Conservation (phyloP, 2,888 invertebrate species). For the Acleris emargana region DNA sequence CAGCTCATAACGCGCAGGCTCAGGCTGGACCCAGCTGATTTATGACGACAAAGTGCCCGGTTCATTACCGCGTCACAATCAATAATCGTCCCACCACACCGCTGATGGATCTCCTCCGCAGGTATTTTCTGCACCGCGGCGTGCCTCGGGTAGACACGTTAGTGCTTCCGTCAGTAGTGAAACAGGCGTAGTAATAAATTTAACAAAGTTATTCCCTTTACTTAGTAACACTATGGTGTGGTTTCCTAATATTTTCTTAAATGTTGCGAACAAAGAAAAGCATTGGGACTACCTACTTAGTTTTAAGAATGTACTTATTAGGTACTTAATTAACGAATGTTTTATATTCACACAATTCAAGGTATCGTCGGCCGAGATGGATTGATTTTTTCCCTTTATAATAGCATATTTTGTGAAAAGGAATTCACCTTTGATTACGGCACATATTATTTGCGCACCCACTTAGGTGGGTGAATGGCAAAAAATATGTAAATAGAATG, state of each 20-base stretch:
- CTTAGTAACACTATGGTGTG: background rate
- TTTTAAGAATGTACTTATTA: no score
- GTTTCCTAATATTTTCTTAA: no score
- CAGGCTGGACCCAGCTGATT: conserved; percentile 57
- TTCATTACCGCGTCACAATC: conserved; percentile 75
- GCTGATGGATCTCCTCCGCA: conserved; percentile 62
- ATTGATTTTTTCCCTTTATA: conserved; percentile 11
- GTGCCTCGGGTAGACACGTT: background rate
- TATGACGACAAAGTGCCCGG: conserved; percentile 60
- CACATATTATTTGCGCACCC: conserved; percentile 45
- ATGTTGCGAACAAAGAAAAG: no score
- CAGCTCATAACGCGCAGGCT: conserved; percentile 44
- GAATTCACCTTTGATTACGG: conserved; percentile 44
- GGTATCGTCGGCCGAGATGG: background rate
- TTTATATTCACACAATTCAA: no score
- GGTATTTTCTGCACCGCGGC: conserved; percentile 47
- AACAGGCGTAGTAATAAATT: conserved; percentile 3
- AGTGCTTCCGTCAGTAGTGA: conserved; percentile 1
- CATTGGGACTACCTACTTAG: no score
- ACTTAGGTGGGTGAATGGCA: conserved; percentile 47
- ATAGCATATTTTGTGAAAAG: conserved; percentile 21
- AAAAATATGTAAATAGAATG: conserved; percentile 64
- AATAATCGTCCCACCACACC: conserved; percentile 60
- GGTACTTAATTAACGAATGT: no score
- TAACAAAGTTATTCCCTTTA: background rate